phyloP scores from a whole-genome alignment of 2,797 vertebrate species.

The Acridotheres tristis region DNA sequence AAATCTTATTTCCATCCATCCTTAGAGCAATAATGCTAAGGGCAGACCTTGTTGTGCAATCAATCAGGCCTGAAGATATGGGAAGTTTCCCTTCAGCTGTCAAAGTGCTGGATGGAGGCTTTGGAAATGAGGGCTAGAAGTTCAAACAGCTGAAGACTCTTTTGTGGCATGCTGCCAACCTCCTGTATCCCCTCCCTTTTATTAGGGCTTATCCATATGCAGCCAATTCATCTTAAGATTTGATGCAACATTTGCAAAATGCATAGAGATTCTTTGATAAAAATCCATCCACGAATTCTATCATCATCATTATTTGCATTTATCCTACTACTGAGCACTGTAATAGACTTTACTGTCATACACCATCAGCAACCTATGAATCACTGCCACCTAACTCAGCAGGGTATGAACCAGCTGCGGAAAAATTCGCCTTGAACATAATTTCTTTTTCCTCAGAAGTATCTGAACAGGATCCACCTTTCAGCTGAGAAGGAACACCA shows the following conservation, averaged over 20 bases:
- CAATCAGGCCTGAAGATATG: background rate
- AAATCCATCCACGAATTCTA: background rate
- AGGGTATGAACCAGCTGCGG: background rate
- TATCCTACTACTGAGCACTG: background rate
- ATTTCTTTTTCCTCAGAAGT: background rate
- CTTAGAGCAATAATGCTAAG: background rate
- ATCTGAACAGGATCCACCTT: background rate
- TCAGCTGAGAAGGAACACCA: background rate
- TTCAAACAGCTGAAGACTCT: background rate
- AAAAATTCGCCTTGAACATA: background rate
- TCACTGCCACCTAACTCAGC: background rate
- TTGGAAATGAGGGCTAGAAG: background rate
- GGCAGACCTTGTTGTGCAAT: background rate
- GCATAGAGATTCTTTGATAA: background rate
- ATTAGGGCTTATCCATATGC: background rate
- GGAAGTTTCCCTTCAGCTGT: background rate
- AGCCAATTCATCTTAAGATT: background rate
- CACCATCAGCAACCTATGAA: background rate
- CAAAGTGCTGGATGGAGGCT: background rate
- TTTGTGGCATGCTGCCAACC: background rate
- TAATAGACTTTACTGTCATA: conserved; percentile 14
- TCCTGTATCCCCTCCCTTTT: background rate
- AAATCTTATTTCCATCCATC: background rate
- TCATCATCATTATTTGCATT: conserved; percentile 11
- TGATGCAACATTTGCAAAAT: background rate